A percentile compares a stretch with the other conserved stretches of the same genome.
phyloP scores from a whole-genome alignment of 2,113 vertebrate genomes.

The Chrysochloris asiatica region DNA sequence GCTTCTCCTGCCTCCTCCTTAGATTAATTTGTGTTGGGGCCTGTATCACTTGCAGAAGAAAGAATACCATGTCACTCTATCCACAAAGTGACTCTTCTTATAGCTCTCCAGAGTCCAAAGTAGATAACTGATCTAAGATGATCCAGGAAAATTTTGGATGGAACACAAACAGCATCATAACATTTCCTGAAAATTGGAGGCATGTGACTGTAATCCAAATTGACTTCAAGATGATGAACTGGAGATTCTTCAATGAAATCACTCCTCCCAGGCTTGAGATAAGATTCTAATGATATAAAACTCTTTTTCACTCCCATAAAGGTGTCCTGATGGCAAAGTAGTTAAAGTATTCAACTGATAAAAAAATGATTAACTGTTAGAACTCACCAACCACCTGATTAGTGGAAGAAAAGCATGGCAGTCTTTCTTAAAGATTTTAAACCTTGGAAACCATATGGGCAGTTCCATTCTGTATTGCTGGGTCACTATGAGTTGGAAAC shows the following conservation, averaged over 20 bases:
- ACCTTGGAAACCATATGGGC: too few relatives aligned
- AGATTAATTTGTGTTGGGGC: neutral
- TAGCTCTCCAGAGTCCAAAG: neutral
- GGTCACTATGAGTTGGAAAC: too few relatives aligned
- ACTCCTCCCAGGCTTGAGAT: too few relatives aligned
- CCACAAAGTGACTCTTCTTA: neutral
- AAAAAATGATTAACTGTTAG: too few relatives aligned
- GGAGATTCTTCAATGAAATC: too few relatives aligned
- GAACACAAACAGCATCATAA: neutral
- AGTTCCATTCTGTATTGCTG: too few relatives aligned
- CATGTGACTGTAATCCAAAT: neutral
- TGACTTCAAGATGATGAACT: neutral
- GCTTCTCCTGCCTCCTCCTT: neutral
- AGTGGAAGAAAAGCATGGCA: neutral
- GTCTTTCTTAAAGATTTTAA: too few relatives aligned
- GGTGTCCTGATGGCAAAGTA: too few relatives aligned
- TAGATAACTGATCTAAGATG: neutral
- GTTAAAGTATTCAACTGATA: too few relatives aligned
- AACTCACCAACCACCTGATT: neutral
- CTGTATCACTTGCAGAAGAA: neutral
- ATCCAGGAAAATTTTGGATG: neutral
- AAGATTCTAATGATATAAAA: neutral
- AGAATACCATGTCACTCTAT: neutral
- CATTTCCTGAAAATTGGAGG: neutral
- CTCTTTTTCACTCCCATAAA: neutral